Conservation (phyloP, 2,888 invertebrate species). For the Limnephilus rhombicus region DNA sequence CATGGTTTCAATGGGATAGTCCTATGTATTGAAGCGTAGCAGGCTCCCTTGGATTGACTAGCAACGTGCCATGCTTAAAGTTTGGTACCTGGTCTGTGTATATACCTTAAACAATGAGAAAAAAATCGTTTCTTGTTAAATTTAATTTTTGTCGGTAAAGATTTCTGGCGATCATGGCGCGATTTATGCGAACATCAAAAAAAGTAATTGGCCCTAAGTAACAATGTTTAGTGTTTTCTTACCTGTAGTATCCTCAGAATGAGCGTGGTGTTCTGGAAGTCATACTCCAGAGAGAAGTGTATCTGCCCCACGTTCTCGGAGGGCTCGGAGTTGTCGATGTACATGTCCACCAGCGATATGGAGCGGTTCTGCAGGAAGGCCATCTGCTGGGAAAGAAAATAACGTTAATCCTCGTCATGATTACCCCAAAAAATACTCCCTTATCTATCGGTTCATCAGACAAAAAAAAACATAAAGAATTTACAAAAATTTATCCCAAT, state of each 20-base stretch:
- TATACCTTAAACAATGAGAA: too few species aligned
- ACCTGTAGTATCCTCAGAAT: constrained; percentile 94
- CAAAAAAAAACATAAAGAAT: not conserved
- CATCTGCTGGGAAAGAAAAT: constrained; percentile 75
- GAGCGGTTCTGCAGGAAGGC: constrained; percentile 91
- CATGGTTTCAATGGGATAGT: too few species aligned
- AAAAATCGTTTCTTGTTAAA: too few species aligned
- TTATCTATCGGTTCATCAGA: not conserved
- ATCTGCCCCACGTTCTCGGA: constrained; percentile 97
- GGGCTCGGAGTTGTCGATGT: constrained; percentile 95
- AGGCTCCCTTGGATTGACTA: too few species aligned
- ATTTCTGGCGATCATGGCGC: too few species aligned
- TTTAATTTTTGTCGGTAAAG: too few species aligned
- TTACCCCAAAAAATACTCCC: not conserved
- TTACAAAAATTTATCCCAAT: too few species aligned
- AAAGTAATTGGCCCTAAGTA: too few species aligned
- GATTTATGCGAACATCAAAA: too few species aligned
- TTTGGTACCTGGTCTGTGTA: too few species aligned
- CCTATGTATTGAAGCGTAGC: too few species aligned
- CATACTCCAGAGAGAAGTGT: constrained; percentile 95
- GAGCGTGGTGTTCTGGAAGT: constrained; percentile 94
- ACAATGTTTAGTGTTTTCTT: constrained; percentile 68
- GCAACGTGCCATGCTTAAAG: too few species aligned
- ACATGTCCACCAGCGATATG: constrained; percentile 95
- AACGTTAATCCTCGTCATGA: not conserved